phyloP scores from a whole-genome alignment of 2,113 vertebrate species.

The Cinclus cinclus region DNA sequence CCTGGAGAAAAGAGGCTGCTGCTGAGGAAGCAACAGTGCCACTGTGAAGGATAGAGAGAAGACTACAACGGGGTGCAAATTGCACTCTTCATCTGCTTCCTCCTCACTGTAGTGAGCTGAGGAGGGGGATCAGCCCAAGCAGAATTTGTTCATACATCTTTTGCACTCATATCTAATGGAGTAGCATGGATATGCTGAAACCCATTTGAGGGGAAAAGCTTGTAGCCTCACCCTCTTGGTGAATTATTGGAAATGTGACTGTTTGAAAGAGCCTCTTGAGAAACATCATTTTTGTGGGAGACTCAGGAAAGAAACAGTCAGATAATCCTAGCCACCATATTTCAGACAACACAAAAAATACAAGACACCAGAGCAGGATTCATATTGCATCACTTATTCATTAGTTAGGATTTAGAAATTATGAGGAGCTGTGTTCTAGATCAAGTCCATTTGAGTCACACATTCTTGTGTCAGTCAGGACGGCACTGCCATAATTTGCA shows the following conservation, averaged over 20 bases:
- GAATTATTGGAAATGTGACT: neutral
- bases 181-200: neutral
- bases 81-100: neutral
- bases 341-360: neutral
- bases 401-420: neutral
- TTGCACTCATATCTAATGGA: neutral
- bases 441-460: neutral
- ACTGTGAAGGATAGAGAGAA: neutral
- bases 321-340: neutral
- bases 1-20: neutral
- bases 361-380: neutral
- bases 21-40: neutral
- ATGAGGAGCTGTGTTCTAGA: neutral
- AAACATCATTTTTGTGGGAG: neutral
- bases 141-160: neutral
- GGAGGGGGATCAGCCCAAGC: neutral
- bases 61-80: neutral
- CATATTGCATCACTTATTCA: neutral
- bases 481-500: neutral
- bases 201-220: neutral
- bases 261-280: neutral
- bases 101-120: neutral
- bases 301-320: neutral
- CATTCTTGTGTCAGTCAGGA: neutral
- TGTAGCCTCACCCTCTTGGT: neutral